phyloP scores from a whole-genome alignment of 2,113 vertebrate species.

The Zingel zingel region DNA sequence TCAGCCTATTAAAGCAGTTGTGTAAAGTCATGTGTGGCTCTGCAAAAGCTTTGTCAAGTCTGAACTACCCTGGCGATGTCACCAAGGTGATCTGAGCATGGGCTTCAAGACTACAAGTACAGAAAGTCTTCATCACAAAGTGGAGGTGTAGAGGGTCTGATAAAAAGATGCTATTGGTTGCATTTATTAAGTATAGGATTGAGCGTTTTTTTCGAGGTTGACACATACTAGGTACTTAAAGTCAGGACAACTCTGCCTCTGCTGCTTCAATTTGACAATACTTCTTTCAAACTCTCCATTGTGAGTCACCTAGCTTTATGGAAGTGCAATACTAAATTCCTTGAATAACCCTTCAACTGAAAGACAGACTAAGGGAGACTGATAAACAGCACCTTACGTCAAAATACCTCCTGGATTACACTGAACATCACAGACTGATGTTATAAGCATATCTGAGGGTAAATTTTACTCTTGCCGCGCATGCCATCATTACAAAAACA shows the following conservation, averaged over 20 bases:
- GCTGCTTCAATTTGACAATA: background rate
- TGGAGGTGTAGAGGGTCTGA: background rate
- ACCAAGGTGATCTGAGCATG: background rate
- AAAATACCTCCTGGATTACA: background rate
- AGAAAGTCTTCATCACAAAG: background rate
- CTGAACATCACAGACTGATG: background rate
- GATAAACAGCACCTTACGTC: background rate
- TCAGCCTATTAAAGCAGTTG: background rate
- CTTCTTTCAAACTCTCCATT: background rate
- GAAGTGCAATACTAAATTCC: background rate
- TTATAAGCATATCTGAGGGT: background rate
- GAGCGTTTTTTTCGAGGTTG: background rate
- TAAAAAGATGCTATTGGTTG: background rate
- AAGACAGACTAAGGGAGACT: background rate
- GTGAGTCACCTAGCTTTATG: background rate
- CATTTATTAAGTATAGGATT: background rate
- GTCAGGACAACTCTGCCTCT: background rate
- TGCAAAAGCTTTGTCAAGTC: background rate
- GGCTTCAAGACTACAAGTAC: background rate
- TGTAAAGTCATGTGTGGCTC: background rate
- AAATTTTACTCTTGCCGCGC: background rate
- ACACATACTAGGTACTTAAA: no score
- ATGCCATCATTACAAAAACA: background rate
- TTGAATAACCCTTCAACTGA: background rate
- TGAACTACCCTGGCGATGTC: background rate